Base-by-base conservation (phyloP, 2,113 vertebrate genomes). In the Rhynchomys soricoides region DNA sequence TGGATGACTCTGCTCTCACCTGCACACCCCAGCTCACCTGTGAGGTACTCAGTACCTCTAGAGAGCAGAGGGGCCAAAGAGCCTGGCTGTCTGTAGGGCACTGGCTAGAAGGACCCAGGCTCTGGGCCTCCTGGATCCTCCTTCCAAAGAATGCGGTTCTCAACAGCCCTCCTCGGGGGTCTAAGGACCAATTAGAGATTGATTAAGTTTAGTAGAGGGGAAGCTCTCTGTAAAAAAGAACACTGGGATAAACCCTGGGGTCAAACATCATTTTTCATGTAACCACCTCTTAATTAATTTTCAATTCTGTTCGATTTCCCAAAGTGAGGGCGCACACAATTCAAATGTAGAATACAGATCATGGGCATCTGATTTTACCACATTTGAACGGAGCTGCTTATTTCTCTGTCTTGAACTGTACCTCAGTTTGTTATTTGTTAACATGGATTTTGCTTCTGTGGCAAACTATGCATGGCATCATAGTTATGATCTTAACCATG, bases 201-300 rank as follows among this genome's bases (percentile, higher is more conserved):
- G 74, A 34, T 78, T 55, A 64, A 17, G 24, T 89, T 93, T 91
- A 55, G 45, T 15, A 12, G 70, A 5, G 31, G 68, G 83, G 8
- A 34, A 86, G 50, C 17, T 94, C 62, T 22, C 24, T 59, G 31
- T 55, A 74, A 70, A 90, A 93, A 93, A 64, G 37, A 79, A 62
- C 31, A 3, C 31, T 92, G 75, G 19, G 68, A 22, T 37, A 95
- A 91, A 82, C 75, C 12, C n/a, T 70, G 91, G 11, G 31, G 50
- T 45, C 74, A 91, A 70, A 26, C 21, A 57, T 66, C 8, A 5
- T 95, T 90, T 73, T 40, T 48, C n/a, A 48, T 59, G 10, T 37
- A 86, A 29, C 45, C 19, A 29, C 40, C 45, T 92, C 59, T 95
- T 83, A 75, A 34, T 77, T 93, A 74, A 81, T 66, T 87, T 96